phyloP scores from a whole-genome alignment of 2,888 invertebrate species.

The Halictus quadricinctus region DNA sequence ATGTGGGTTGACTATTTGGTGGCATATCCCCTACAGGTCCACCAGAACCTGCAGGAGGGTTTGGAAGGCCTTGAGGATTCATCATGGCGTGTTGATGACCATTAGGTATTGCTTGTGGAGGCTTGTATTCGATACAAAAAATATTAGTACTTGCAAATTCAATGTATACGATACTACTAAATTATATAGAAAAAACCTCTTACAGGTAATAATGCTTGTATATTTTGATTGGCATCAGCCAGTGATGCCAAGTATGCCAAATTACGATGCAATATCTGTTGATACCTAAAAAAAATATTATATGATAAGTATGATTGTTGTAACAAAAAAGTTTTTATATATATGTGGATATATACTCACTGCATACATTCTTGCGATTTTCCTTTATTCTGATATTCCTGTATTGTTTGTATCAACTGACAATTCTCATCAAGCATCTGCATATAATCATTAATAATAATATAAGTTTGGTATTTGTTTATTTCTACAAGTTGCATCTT shows the following conservation, averaged over 20 bases:
- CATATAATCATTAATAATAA: conserved; percentile 36
- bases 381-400: conserved; percentile 98
- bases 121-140: conserved; percentile 77
- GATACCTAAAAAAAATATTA: conserved; percentile 84
- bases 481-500: not conserved
- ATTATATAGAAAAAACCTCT: conserved; percentile 68
- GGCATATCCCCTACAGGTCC: conserved; percentile 80
- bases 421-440: conserved; percentile 98
- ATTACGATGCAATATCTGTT: conserved; percentile 97
- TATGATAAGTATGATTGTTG: not conserved
- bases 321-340: not conserved
- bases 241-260: conserved; percentile 97
- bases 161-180: not conserved
- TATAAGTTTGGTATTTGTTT: not conserved
- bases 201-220: conserved; percentile 94
- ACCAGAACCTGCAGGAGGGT: conserved; percentile 77
- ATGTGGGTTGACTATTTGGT: conserved; percentile 79
- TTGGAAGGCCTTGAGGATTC: conserved; percentile 81
- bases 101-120: conserved; percentile 84
- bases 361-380: conserved; percentile 96
- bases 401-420: conserved; percentile 97
- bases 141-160: not conserved
- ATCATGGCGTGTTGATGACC: conserved; percentile 82
- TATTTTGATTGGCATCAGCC: conserved; percentile 98
- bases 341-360: conserved; percentile 82